Base-by-base conservation (phyloP, 2,797 vertebrate genomes). In the Pyrrhura leucotis region DNA sequence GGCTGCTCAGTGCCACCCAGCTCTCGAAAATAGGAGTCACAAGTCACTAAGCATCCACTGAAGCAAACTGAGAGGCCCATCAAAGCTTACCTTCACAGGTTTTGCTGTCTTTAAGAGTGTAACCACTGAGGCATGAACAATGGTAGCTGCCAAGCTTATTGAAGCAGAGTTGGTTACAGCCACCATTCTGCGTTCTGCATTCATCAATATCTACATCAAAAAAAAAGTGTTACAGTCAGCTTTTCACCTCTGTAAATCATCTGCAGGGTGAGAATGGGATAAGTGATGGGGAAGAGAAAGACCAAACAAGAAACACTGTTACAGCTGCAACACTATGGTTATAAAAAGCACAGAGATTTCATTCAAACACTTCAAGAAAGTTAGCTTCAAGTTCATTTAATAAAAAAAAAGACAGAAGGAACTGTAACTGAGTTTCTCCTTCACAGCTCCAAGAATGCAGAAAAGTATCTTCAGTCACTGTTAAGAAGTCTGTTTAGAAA, bases 91-190 rank as follows among this genome's bases (percentile, higher is more conserved):
- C 99, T 90, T 97, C 84, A 96, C 99, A 99, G 21, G 71, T 97
- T 97, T 97, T 98, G 95, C 96, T 96, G 83, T 99, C 98, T 4
- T 62, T 74, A 11, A 97, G 97, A 92, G 99, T 35, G 65, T 99
- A 99, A 53, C 99, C 99, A 15, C 97, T 98, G 89, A 96, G 96
- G 97, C 99, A 99, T 18, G 98, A 98, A 81, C 99, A 99, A 67
- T 87, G 98, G 98, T 99, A 99, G 97, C 99, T 99, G 67, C 99
- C 99, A 9, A 97, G 96, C 8, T 98, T 98, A 98, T 99, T 99
- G 93, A 97, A 97, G 97, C 99, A 99, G 47, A 98, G 93, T 10
- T 99, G 99, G 93, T 98, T 98, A 95, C 99, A 99, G 54, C 98
- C 98, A 4, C 98, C 99, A 0, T 99, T 99, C 83, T 88, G 92